These are phyloP conservation scores for Acleris sparsana DNA, from an alignment of 2,888 invertebrate species.

Conservation along the genomic window DNA sequence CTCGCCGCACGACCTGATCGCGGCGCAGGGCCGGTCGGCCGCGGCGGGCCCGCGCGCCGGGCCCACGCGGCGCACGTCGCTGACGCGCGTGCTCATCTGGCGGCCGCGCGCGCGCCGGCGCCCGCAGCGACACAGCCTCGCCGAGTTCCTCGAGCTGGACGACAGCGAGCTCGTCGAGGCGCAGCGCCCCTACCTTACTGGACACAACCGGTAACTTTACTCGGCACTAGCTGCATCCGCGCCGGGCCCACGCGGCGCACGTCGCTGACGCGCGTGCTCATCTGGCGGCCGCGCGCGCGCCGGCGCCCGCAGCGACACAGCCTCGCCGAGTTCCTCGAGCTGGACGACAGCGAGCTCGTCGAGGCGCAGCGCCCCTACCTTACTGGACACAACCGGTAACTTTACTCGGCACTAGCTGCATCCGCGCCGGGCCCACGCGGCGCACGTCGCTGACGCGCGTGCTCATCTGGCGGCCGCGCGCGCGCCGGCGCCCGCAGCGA, in stretches of 20 bases:
- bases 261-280: slow-evolving; percentile 90
- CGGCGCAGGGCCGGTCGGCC: slow-evolving; percentile 88
- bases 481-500: slow-evolving; percentile 81
- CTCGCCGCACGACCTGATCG: slow-evolving; percentile 94
- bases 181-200: slow-evolving; percentile 94
- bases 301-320: slow-evolving; percentile 86
- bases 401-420: neutral
- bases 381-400: slow-evolving; percentile 92
- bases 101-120: slow-evolving; percentile 85
- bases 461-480: slow-evolving; percentile 88
- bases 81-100: slow-evolving; percentile 90
- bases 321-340: slow-evolving; percentile 94
- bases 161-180: slow-evolving; percentile 90
- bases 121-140: slow-evolving; percentile 87
- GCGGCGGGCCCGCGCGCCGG: slow-evolving; percentile 89
- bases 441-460: slow-evolving; percentile 91
- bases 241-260: slow-evolving; percentile 91
- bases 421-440: slow-evolving; percentile 89
- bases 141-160: slow-evolving; percentile 94
- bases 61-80: slow-evolving; percentile 91
- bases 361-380: slow-evolving; percentile 95
- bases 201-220: slow-evolving; percentile 89
- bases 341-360: slow-evolving; percentile 89
- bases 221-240: slow-evolving; percentile 63
- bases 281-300: slow-evolving; percentile 87